These are phyloP conservation scores for Semnornis frantzii DNA, from an alignment of 2,113 vertebrate genomes.

Conservation along the genomic window DNA sequence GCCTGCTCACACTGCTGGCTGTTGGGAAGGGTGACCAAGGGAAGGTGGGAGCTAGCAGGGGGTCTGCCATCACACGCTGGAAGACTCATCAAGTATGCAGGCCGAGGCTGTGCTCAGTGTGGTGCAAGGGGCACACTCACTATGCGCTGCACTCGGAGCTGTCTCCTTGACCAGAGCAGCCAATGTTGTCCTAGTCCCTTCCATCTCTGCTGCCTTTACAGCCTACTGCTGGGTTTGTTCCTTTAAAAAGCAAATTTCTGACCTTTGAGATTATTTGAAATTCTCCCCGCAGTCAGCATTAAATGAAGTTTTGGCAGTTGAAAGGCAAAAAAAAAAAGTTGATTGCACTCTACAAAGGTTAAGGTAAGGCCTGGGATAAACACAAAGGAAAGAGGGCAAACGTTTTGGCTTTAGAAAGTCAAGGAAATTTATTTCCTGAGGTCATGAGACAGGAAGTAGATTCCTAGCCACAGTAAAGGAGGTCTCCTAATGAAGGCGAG, in stretches of 20 bases:
- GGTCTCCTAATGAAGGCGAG: slow-evolving; percentile 72
- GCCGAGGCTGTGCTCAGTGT: not conserved
- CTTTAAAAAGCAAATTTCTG: not conserved
- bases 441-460: slow-evolving; percentile 86
- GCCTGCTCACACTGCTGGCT: not conserved
- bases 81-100: not conserved
- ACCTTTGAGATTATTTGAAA: not conserved
- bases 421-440: slow-evolving; percentile 88
- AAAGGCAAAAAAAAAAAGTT: slow-evolving; percentile 24
- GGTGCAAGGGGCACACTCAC: not conserved
- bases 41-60: accelerated
- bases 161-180: not conserved
- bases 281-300: slow-evolving; percentile 41
- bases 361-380: slow-evolving; percentile 57
- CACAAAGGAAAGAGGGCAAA: slow-evolving; percentile 80
- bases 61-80: not conserved
- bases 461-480: slow-evolving; percentile 78
- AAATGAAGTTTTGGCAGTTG: slow-evolving; percentile 57
- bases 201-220: not conserved
- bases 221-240: not conserved
- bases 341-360: slow-evolving; percentile 61
- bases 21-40: not conserved
- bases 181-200: not conserved
- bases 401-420: slow-evolving; percentile 83
- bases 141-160: not conserved